Evolutionary conservation across 2,888 invertebrate genomes (phyloP).

Genomic region (Meganola albula): DNA sequence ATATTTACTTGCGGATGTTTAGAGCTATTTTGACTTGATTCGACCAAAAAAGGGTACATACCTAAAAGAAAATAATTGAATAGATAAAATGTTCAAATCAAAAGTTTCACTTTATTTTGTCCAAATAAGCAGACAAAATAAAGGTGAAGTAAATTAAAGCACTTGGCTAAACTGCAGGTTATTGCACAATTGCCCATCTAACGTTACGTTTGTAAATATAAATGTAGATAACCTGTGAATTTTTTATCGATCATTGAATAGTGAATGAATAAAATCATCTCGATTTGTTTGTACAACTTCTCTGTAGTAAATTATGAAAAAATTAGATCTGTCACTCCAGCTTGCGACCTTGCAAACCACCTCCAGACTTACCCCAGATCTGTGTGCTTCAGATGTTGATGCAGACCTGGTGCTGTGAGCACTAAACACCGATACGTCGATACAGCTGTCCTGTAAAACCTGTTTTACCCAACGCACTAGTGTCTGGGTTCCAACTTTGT

Average conservation of each 20-base stretch:
- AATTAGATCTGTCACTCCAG: constrained; percentile 2
- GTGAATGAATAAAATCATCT: background rate
- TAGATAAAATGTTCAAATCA: background rate
- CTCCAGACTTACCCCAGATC: constrained; percentile 4
- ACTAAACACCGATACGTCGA: constrained; percentile 1
- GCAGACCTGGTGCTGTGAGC: constrained; percentile 4
- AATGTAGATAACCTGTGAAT: background rate
- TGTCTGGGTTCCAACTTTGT: constrained; percentile 2
- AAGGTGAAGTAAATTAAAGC: background rate
- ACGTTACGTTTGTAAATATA: background rate
- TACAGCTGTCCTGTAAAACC: constrained; percentile 1
- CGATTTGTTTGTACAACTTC: background rate
- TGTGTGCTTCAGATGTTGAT: constrained; percentile 3
- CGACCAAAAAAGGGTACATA: no score
- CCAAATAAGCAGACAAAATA: background rate
- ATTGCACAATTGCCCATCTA: background rate
- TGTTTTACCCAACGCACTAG: constrained; percentile 5
- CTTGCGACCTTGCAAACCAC: constrained; percentile 4
- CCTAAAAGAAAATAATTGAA: no score
- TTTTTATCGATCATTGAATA: background rate
- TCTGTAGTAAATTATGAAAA: constrained; percentile 6
- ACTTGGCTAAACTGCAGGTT: background rate
- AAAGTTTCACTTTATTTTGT: background rate
- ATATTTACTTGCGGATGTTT: constrained; percentile 14
- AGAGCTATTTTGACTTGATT: no score